phyloP scores from a whole-genome alignment of 2,113 vertebrate species.

The Muscicapa adusta region DNA sequence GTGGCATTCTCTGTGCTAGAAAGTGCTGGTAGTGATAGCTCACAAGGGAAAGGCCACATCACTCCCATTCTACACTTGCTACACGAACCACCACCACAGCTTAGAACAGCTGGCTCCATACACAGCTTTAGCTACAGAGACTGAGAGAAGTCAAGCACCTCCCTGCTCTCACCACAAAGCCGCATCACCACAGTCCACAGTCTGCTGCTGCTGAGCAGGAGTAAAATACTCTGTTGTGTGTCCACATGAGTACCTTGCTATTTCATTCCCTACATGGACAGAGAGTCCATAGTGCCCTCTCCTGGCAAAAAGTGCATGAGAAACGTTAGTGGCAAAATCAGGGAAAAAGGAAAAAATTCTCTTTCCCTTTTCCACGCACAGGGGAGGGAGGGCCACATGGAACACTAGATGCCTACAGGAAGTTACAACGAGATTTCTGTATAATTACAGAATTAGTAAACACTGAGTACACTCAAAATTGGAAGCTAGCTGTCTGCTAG shows the following conservation, averaged over 20 bases:
- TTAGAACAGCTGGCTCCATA: background rate
- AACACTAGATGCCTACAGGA: background rate
- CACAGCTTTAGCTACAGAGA: background rate
- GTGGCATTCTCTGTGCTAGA: background rate
- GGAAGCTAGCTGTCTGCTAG: background rate
- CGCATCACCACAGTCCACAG: fast-evolving
- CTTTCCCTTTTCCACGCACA: background rate
- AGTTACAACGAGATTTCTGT: background rate
- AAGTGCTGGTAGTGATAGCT: background rate
- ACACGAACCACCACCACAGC: background rate
- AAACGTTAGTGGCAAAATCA: background rate
- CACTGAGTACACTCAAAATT: background rate
- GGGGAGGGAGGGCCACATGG: background rate
- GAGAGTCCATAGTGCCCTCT: slow-evolving; percentile 26
- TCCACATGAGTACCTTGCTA: background rate
- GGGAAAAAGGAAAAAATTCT: fast-evolving
- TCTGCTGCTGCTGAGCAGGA: background rate
- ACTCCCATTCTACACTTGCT: background rate
- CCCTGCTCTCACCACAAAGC: background rate
- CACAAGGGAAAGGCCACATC: background rate
- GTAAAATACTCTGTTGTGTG: background rate
- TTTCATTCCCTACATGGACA: fast-evolving
- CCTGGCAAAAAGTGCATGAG: background rate
- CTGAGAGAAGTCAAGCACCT: background rate
- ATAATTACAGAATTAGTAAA: background rate